A percentile compares a stretch with the other conserved stretches of the same genome.
Evolutionary conservation across 2,113 vertebrate genomes (phyloP).

Genomic region (Copsychus sechellarum): DNA sequence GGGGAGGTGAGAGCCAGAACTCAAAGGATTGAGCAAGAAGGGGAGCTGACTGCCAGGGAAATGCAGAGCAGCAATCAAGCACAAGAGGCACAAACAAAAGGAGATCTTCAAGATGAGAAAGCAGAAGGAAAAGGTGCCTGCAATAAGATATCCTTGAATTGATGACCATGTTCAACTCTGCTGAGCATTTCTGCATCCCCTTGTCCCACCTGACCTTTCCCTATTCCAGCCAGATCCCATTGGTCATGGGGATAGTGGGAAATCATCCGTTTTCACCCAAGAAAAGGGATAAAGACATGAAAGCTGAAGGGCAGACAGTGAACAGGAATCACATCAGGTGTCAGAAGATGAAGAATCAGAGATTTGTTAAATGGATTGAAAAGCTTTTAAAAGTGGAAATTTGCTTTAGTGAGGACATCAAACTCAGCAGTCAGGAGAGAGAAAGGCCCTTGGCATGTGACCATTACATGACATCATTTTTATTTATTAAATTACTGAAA

Average conservation of each 20-base stretch:
- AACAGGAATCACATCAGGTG: accelerated
- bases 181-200: background rate
- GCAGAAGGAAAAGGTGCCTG: background rate
- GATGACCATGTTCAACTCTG: background rate
- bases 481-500: background rate
- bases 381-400: background rate
- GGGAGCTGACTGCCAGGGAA: background rate
- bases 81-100: background rate
- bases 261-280: background rate
- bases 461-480: accelerated
- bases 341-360: background rate
- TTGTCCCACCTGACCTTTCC: background rate
- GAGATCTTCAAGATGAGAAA: background rate
- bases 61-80: background rate
- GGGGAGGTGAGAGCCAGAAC: background rate
- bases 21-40: background rate
- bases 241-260: background rate
- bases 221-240: background rate
- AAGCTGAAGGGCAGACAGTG: background rate
- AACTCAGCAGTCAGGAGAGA: background rate
- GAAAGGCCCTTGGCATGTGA: background rate
- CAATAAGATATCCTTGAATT: accelerated
- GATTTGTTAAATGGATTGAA: background rate
- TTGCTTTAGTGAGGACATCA: background rate
- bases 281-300: background rate